Conservation (phyloP, 1,140 invertebrate genomes). For the Nymphalis io region DNA sequence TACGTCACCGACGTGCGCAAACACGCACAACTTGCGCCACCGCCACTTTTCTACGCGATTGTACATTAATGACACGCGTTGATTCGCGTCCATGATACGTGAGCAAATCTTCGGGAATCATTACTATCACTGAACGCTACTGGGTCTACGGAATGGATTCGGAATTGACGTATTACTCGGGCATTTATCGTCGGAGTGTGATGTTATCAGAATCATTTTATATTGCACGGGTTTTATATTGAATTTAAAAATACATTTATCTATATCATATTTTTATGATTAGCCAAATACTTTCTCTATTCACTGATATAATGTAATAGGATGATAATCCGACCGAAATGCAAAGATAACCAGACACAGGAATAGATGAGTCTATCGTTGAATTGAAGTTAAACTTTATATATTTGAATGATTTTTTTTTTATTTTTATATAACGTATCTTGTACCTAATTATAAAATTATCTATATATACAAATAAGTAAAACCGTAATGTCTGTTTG, state of each 20-base stretch:
- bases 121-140: conserved; percentile 27
- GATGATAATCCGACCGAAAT: too few relatives aligned
- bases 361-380: too few relatives aligned
- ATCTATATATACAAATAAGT: too few relatives aligned
- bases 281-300: too few relatives aligned
- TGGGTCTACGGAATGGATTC: conserved; percentile 22
- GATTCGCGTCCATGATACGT: conserved; percentile 31
- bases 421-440: too few relatives aligned
- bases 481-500: too few relatives aligned
- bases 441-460: too few relatives aligned
- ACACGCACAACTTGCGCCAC: conserved; percentile 35
- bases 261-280: too few relatives aligned
- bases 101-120: conserved; percentile 34
- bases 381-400: too few relatives aligned
- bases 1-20: conserved; percentile 45
- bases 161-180: conserved; percentile 19
- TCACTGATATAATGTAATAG: too few relatives aligned
- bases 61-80: conserved; percentile 38
- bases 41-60: conserved; percentile 37
- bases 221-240: neutral
- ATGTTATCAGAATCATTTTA: neutral
- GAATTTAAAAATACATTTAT: neutral
- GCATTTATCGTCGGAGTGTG: conserved; percentile 6
- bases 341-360: too few relatives aligned
- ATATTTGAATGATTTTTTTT: too few relatives aligned